Percentiles rank a stretch among this genome's conserved stretches.
phyloP scores from a whole-genome alignment of 1,140 invertebrate species.

The Limonius californicus region DNA sequence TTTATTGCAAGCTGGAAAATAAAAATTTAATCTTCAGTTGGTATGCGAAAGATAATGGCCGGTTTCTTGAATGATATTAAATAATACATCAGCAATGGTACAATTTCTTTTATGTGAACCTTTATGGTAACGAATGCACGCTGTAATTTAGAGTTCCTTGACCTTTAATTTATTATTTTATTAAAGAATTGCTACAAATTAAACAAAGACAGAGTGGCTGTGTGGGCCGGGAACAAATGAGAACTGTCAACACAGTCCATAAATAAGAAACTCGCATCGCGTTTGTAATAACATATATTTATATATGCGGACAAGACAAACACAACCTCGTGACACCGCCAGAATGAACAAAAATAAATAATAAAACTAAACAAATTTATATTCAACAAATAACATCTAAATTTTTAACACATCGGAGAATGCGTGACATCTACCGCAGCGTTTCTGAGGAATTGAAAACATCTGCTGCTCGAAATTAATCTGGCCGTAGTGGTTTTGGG shows the following conservation, averaged over 20 bases:
- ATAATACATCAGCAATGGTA: conserved; percentile 7
- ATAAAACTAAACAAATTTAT: conserved; percentile 24
- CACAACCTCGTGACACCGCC: conserved; percentile 10
- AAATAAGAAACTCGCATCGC: conserved; percentile 23
- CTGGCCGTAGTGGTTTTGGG: neutral
- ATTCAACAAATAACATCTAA: conserved; percentile 13
- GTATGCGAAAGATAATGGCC: too few species aligned
- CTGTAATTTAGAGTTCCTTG: conserved; percentile 15
- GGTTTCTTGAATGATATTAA: too few species aligned
- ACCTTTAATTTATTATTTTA: conserved; percentile 35
- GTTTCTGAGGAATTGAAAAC: neutral
- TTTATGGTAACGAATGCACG: neutral
- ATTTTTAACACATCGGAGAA: conserved; percentile 6
- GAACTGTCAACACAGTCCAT: conserved; percentile 44
- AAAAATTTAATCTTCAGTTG: too few species aligned
- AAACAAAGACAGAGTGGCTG: conserved; percentile 38
- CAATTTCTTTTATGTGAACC: neutral
- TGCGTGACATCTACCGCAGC: neutral
- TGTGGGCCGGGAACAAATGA: conserved; percentile 44
- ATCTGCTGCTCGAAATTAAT: conserved; percentile 2
- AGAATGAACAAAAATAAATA: conserved; percentile 24
- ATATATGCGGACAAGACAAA: conserved; percentile 18
- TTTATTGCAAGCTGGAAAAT: too few species aligned
- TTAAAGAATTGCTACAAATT: conserved; percentile 42
- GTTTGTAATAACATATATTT: conserved; percentile 21